Base-by-base conservation (phyloP, 1,140 invertebrate genomes). In the Hylaeus volcanicus region DNA sequence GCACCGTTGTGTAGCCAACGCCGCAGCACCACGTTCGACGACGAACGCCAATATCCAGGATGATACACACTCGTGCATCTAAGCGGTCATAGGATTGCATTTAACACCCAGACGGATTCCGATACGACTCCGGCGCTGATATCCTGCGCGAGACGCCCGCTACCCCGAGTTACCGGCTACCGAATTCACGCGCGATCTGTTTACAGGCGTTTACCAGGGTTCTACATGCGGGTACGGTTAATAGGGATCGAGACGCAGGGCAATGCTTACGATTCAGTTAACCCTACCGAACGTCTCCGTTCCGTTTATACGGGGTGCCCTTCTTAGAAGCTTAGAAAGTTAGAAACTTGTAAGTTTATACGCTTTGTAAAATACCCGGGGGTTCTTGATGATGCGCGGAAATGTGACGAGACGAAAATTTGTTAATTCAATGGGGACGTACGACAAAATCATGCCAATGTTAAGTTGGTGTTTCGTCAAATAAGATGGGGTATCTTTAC, bases 41-140 rank as follows among this genome's bases (percentile, higher is more conserved):
- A 75, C 65, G 74, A 73, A 74, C 66, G 55, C 60, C 71, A 63
- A 71, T 86, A 79, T 68, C 63, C 60, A 60, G 63, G 41, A 61
- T 14, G 84, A 73, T 80, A 71, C 75, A 64, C 83, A 64, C 70
- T 61, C 68, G 63, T 74, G 68, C 61, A 79, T 79, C 71, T 75
- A 75, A 85, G 41, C 60, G 60, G 69, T 45, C 53, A 58, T 3
- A 4, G 45, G 37, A 61, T 48, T 5, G 63, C 3, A 1, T 12
- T 15, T 56, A 65, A 53, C 53, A 37, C 55, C 43, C 41, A 15
- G 41, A 39, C 61, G 14, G 39, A 51, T 43, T 65, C 73, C 56
- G 65, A 74, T 65, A 55, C 61, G 43, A 26, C n/a, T 45, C 53
- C 51, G 26, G 53, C 26, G 5, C 45, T 51, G 72, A 74, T 74